Evolutionary conservation across 2,113 vertebrate species (phyloP), one percentile per base, ranked within the genome.

Genomic region (Formicarius rufipectus): DNA sequence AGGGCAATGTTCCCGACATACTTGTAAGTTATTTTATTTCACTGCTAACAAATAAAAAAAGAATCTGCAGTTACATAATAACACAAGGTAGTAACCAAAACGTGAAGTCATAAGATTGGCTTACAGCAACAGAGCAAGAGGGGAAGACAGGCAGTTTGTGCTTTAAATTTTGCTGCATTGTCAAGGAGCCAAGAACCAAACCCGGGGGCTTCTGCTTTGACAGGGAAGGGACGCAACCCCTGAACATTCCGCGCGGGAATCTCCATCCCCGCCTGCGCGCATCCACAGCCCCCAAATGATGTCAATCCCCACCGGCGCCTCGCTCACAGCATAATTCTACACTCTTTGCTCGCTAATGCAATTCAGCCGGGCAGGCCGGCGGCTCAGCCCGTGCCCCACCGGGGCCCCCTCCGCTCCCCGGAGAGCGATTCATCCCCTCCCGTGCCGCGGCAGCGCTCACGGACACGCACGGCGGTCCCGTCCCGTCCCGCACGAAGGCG

Each of bases 131-230:
- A 60, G 53, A 84, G n/a, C 12, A 0, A 28, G 11, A 9, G 22
- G 11, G 7, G 2, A 58, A n/a, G n/a, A 49, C 52, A 66, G 78
- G 55, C 45, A 92, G 67, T 75, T 82, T 10, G 37, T 72, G 42
- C 47, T 84, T 87, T 47, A 89, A 73, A 91, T 97, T 96, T 90
- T 96, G 96, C 97, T 97, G 98, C 97, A 97, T 96, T 97, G 95
- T 95, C 96, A 87, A 39, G 47, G 31, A 95, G 74, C 85, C 95
- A 96, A 91, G 50, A 80, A 40, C 21, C 52, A 37, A 68, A 91
- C 44, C 63, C n/a, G 62, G 18, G 71, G 75, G 74, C 22, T 82
- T 12, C 44, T 89, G 21, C 62, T 67, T 45, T 45, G 3, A 33
- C 53, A 45, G 47, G n/a, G 63, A 81, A 83, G 28, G 49, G 71